Percentiles rank a stretch among this genome's conserved stretches.
These are phyloP conservation scores for Oscheius myriophilus DNA, from an alignment of 2,888 invertebrate species.

Conservation along the genomic window DNA sequence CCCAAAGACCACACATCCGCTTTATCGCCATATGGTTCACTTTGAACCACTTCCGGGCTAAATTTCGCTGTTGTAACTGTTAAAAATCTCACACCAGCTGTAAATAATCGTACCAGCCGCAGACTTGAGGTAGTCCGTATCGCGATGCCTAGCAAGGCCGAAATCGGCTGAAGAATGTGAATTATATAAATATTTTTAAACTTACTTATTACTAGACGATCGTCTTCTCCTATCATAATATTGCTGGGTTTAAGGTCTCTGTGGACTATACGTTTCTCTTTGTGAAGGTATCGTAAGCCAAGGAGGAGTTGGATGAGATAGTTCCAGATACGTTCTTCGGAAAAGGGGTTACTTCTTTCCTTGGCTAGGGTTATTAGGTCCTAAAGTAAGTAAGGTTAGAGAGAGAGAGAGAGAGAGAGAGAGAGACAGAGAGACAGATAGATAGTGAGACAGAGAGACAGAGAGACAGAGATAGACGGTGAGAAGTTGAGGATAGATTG, in stretches of 20 bases:
- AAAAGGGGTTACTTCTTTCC: slow-evolving; percentile 71
- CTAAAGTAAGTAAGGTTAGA: too few relatives aligned
- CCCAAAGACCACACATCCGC: slow-evolving; percentile 74
- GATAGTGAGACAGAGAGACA: too few relatives aligned
- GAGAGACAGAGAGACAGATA: too few relatives aligned
- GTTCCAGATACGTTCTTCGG: slow-evolving; percentile 72
- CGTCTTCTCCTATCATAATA: slow-evolving; percentile 57
- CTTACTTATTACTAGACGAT: slow-evolving; percentile 55
- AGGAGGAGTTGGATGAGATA: slow-evolving; percentile 73
- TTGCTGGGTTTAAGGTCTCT: slow-evolving; percentile 62
- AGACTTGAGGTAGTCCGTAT: slow-evolving; percentile 72
- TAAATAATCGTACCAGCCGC: slow-evolving; percentile 74
- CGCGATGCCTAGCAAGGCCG: slow-evolving; percentile 74
- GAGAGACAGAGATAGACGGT: too few relatives aligned
- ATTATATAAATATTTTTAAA: neutral
- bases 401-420: too few relatives aligned
- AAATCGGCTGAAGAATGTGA: slow-evolving; percentile 71
- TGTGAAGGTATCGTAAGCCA: slow-evolving; percentile 73
- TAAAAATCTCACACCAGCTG: slow-evolving; percentile 70
- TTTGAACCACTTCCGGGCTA: slow-evolving; percentile 73
- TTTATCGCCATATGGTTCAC: slow-evolving; percentile 73
- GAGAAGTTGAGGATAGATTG: too few relatives aligned
- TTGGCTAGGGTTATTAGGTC: slow-evolving; percentile 73
- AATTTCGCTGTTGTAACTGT: slow-evolving; percentile 2
- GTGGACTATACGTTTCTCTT: slow-evolving; percentile 72